Percentiles rank a stretch among this genome's conserved stretches.
Conservation (phyloP, 2,888 invertebrate species). For the Drosophila paucipuncta region DNA sequence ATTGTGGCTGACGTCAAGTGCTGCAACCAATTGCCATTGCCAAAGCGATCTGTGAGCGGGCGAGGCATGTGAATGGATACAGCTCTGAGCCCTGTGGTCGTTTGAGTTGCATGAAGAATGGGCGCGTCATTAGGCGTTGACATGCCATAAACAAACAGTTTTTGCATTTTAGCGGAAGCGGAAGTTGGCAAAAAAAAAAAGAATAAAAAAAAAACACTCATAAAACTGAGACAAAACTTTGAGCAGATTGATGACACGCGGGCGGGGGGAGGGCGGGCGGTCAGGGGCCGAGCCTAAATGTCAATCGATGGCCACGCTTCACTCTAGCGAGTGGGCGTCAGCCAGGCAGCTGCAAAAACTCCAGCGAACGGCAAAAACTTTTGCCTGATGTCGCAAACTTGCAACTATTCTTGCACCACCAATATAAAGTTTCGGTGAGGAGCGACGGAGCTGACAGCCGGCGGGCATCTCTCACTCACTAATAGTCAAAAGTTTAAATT, state of each 20-base stretch:
- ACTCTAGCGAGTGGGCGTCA: conserved; percentile 27
- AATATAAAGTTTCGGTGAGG: conserved; percentile 1
- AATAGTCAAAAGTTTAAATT: conserved; percentile 81
- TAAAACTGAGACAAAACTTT: conserved; percentile 66
- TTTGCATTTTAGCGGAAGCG: conserved; percentile 36
- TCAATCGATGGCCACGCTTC: conserved; percentile 61
- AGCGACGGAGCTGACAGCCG: conserved; percentile 12
- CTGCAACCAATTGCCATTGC: background rate
- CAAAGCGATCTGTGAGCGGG: background rate
- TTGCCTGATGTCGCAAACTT: conserved; percentile 71
- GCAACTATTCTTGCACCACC: conserved; percentile 65
- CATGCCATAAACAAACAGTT: conserved; percentile 79
- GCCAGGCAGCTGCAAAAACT: conserved; percentile 25
- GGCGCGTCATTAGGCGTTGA: conserved; percentile 80
- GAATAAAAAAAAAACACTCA: conserved; percentile 48
- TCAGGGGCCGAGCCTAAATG: conserved; percentile 33
- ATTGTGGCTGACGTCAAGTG: conserved; percentile 14
- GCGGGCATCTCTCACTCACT: conserved; percentile 60
- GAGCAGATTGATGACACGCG: conserved; percentile 71
- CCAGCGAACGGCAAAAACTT: conserved; percentile 53
- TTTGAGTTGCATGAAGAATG: conserved; percentile 73
- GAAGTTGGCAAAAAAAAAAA: conserved; percentile 12
- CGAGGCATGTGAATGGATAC: background rate
- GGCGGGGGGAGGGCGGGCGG: conserved; percentile 10
- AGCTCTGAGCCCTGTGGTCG: conserved; percentile 32